Evolutionary conservation across 2,888 invertebrate species (phyloP), one percentile per base, ranked within the genome.

Genomic region (Pseudoips prasinana): DNA sequence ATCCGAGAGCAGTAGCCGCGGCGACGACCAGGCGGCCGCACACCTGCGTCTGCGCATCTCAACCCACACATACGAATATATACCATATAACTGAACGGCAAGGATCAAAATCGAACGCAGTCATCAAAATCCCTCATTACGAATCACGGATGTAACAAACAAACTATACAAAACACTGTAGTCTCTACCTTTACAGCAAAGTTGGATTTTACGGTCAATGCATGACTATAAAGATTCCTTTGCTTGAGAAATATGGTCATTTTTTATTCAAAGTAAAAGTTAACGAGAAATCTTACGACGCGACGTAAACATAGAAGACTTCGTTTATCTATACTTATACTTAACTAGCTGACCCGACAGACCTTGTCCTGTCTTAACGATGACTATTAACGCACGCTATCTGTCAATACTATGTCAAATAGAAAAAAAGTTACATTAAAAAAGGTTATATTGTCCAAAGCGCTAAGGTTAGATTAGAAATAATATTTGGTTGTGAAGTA

Each of bases 121-220:
- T 1, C 1, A 1, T 10, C 22, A 32, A 46, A 64, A 59, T 76
- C 66, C 74, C 82, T 82, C 83, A 86, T 84, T 85, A 86, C 79
- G 73, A 84, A 86, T 87, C 87, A 84, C 81, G 81, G 82, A 83
- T 82, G 75, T 82, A 79, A 77, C 83, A 83, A 79, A 82, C 83
- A 83, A 83, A 83, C 81, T 79, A 85, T 80, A 84, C 76, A 81
- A 83, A 85, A 81, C 81, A 76, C 57, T 56, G 53, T 46, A 49
- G 52, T 45, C 67, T 78, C 74, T 85, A 74, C 76, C 76, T 77
- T 77, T 75, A 74, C 77, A 74, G 81, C 74, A 78, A 79, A 83
- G 71, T 75, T 73, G 73, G 70, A 68, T 80, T 81, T 83, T 75
- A 84, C 68, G 73, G 73, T 64, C 65, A 68, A 58, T 62, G 67